A percentile compares a stretch with the other conserved stretches of the same genome.
Conservation (phyloP, 2,888 invertebrate genomes). For the Tipula lateralis region DNA sequence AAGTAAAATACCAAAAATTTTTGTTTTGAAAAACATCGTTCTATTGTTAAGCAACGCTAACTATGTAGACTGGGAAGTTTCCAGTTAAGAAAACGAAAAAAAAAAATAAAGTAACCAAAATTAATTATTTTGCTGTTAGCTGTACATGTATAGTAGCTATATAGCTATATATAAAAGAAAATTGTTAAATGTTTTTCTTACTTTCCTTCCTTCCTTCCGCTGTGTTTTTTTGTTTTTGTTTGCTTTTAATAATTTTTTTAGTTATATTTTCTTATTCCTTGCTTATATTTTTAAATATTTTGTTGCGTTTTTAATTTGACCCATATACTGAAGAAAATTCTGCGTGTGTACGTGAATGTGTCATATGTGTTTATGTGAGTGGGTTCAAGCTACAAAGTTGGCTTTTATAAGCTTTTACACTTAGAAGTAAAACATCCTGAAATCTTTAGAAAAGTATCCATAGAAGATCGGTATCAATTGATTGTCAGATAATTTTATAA, state of each 20-base stretch:
- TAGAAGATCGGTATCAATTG: too few relatives aligned
- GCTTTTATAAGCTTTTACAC: too few relatives aligned
- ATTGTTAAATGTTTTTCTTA: not conserved
- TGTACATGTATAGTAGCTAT: not conserved
- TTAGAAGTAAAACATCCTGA: too few relatives aligned
- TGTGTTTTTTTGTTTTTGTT: not conserved
- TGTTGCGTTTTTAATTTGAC: not conserved
- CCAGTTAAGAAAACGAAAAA: not conserved
- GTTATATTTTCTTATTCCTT: not conserved
- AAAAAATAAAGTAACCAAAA: not conserved
- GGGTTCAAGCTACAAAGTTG: too few relatives aligned
- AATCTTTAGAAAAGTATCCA: too few relatives aligned
- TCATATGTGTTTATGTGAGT: too few relatives aligned
- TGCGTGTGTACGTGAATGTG: too few relatives aligned
- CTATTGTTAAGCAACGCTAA: not conserved
- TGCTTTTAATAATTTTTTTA: not conserved
- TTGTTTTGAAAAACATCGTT: not conserved
- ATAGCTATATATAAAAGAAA: not conserved
- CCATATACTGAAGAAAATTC: too few relatives aligned
- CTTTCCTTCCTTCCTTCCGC: not conserved
- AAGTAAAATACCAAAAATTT: not conserved
- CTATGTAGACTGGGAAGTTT: not conserved
- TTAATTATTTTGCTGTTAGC: not conserved
- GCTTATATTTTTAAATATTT: not conserved
- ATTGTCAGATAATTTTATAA: too few relatives aligned